These are phyloP conservation scores for Idaea straminata DNA, from an alignment of 2,888 invertebrate species.

Conservation along the genomic window DNA sequence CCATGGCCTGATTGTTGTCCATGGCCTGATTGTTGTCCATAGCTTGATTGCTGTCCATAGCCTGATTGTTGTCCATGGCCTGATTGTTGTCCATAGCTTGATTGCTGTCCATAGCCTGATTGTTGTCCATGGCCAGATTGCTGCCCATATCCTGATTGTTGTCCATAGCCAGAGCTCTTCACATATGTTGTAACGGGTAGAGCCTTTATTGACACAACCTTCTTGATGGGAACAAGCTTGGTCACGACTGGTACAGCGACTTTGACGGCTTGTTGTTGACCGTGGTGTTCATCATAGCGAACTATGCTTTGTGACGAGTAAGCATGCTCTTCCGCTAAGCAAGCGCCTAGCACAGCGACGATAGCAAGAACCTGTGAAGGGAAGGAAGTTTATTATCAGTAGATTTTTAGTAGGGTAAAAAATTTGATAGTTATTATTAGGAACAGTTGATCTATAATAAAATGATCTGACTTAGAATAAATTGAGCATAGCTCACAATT, in stretches of 20 bases:
- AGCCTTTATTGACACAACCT: conserved; percentile 24
- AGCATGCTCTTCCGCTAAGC: conserved; percentile 39
- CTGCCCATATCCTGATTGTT: conserved; percentile 13
- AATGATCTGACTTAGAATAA: no score
- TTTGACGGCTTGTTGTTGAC: conserved; percentile 12
- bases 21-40: background rate
- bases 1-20: conserved; percentile 8
- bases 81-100: conserved; percentile 5
- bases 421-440: conserved; percentile 8
- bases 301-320: conserved; percentile 42
- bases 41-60: conserved; percentile 12
- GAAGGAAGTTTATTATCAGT: conserved; percentile 3
- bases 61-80: conserved; percentile 27
- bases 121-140: background rate
- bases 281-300: conserved; percentile 28
- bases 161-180: conserved; percentile 19
- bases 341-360: conserved; percentile 33
- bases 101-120: background rate
- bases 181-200: conserved; percentile 24
- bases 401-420: background rate
- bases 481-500: no score
- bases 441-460: no score
- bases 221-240: conserved; percentile 17
- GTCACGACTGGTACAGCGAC: conserved; percentile 17
- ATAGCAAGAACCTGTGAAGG: conserved; percentile 35